Conservation (phyloP, 1,140 invertebrate genomes). For the Aphelinus certus region DNA sequence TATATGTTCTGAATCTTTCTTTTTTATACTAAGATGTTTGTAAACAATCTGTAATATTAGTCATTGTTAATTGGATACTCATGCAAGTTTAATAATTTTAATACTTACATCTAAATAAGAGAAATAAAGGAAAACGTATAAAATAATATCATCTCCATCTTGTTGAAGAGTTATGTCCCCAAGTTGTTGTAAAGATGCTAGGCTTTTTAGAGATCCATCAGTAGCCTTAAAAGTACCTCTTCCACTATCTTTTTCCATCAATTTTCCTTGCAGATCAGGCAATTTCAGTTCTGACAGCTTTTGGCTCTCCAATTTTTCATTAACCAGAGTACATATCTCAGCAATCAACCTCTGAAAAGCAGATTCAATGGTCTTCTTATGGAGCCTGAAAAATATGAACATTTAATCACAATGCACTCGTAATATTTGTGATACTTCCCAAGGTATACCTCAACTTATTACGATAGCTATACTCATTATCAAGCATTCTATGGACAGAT, state of each 20-base stretch:
- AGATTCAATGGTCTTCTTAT: slow-evolving; percentile 18
- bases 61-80: slow-evolving; percentile 8
- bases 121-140: slow-evolving; percentile 31
- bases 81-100: not conserved
- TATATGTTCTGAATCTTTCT: slow-evolving; percentile 27
- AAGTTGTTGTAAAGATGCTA: slow-evolving; percentile 27
- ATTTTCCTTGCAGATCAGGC: slow-evolving; percentile 26
- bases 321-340: slow-evolving; percentile 20
- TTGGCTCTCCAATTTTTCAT: slow-evolving; percentile 27
- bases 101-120: slow-evolving; percentile 32
- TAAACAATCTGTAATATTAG: slow-evolving; percentile 36
- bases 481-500: slow-evolving; percentile 28
- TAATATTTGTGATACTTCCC: not conserved
- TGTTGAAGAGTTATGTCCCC: slow-evolving; percentile 26
- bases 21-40: slow-evolving; percentile 30
- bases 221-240: slow-evolving; percentile 29
- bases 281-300: slow-evolving; percentile 10
- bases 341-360: slow-evolving; percentile 25
- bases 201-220: slow-evolving; percentile 14
- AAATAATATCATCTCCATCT: slow-evolving; percentile 33
- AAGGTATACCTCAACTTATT: slow-evolving; percentile 35
- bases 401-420: not conserved
- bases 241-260: slow-evolving; percentile 22
- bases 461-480: slow-evolving; percentile 35
- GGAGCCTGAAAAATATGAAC: slow-evolving; percentile 24